phyloP scores from a whole-genome alignment of 2,113 vertebrate genomes.

The Corapipo altera region DNA sequence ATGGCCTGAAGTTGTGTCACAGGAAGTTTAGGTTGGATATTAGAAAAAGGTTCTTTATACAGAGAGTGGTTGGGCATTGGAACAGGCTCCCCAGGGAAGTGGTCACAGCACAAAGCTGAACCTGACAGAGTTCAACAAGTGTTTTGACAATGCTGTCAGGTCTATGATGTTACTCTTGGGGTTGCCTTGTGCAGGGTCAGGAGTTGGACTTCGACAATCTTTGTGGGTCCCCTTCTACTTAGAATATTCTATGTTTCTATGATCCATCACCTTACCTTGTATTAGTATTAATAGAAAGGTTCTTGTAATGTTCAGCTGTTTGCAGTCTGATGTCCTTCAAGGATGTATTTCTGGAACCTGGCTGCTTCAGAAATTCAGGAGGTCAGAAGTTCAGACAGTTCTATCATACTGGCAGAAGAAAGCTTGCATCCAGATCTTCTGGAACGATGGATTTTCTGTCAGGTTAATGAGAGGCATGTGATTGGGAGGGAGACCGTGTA shows the following conservation, averaged over 20 bases:
- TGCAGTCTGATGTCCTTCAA: neutral
- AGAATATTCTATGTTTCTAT: neutral
- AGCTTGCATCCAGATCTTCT: neutral
- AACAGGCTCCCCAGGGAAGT: neutral
- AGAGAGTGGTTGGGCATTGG: fast-evolving
- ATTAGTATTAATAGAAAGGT: neutral
- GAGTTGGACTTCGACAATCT: fast-evolving
- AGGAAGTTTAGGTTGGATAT: neutral
- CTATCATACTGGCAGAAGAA: neutral
- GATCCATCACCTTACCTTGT: neutral
- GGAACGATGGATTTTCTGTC: neutral
- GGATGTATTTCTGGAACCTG: neutral
- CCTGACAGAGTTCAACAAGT: neutral
- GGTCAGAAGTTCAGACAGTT: neutral
- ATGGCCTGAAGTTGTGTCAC: neutral
- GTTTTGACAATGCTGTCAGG: fast-evolving
- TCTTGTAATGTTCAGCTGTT: neutral
- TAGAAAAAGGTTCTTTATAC: neutral
- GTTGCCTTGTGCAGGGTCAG: neutral
- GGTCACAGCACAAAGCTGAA: neutral
- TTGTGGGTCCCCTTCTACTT: neutral
- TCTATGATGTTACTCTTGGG: too few relatives aligned
- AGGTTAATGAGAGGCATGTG: neutral
- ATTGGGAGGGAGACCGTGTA: neutral
- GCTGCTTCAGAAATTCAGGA: neutral